Percentiles rank a stretch among this genome's conserved stretches.
Conservation (phyloP, 2,888 invertebrate genomes). For the Orthonychiurus folsomi region DNA sequence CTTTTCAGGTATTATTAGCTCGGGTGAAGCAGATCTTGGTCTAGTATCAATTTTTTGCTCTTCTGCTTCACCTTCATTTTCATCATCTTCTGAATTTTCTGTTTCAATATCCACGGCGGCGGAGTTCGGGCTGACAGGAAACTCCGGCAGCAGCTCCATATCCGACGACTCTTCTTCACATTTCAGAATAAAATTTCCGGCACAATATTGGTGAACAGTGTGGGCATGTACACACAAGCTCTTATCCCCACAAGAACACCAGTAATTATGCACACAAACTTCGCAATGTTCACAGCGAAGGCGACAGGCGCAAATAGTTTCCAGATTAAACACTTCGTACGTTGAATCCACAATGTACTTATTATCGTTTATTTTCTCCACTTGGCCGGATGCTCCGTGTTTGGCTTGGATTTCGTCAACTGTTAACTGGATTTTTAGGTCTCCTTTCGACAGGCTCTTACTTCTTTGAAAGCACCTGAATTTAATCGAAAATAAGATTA, state of each 20-base stretch:
- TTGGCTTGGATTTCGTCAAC: slow-evolving; percentile 23
- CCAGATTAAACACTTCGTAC: slow-evolving; percentile 21
- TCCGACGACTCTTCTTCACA: neutral
- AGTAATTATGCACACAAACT: slow-evolving; percentile 31
- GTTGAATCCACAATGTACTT: slow-evolving; percentile 12
- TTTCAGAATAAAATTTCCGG: neutral
- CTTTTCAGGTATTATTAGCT: neutral
- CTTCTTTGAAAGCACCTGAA: slow-evolving; percentile 34
- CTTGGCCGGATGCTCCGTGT: slow-evolving; percentile 16
- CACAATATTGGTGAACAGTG: neutral
- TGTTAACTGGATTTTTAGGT: slow-evolving; percentile 28
- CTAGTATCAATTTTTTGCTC: neutral
- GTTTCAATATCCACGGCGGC: neutral
- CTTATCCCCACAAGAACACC: slow-evolving; percentile 25
- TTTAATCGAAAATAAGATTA: too few relatives aligned
- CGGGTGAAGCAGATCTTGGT: neutral
- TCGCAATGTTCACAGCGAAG: slow-evolving; percentile 25
- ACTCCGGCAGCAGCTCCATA: too few relatives aligned
- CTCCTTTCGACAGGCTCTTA: slow-evolving; percentile 36
- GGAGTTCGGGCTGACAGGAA: neutral
- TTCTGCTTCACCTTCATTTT: neutral
- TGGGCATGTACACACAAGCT: slow-evolving; percentile 9
- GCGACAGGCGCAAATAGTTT: slow-evolving; percentile 30
- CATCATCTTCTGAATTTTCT: neutral
- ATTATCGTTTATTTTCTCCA: slow-evolving; percentile 10